These are phyloP conservation scores for Chrysodeixis includens DNA, from an alignment of 2,888 invertebrate genomes.

Conservation along the genomic window DNA sequence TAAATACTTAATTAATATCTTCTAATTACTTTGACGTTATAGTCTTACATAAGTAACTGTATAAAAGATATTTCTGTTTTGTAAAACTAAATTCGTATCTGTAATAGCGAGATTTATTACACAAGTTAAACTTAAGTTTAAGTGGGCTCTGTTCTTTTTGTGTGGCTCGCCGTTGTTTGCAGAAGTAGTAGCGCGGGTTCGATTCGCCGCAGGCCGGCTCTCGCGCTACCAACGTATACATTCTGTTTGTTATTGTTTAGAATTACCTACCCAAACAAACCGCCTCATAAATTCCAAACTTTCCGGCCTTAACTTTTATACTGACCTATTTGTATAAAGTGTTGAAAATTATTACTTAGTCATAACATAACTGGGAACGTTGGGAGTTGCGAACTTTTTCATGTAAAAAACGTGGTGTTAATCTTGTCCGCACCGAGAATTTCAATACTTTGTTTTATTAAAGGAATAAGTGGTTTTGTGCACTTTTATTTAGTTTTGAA, in stretches of 20 bases:
- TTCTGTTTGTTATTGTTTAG: constrained; percentile 83
- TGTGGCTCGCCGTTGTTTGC: constrained; percentile 58
- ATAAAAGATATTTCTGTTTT: too few species aligned
- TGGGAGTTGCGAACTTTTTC: constrained; percentile 51
- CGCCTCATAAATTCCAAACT: constrained; percentile 79
- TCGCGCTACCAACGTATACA: constrained; percentile 63
- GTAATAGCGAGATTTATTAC: neutral
- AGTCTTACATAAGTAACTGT: too few species aligned
- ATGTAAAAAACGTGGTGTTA: constrained; percentile 58
- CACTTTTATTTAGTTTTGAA: neutral
- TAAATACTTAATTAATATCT: too few species aligned
- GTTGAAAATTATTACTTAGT: constrained; percentile 69
- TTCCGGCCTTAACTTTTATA: constrained; percentile 75
- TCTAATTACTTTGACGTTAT: too few species aligned
- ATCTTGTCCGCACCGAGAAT: constrained; percentile 48
- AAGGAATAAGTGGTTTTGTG: neutral
- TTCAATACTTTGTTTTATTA: constrained; percentile 39
- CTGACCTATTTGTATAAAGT: constrained; percentile 73
- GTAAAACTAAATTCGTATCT: neutral
- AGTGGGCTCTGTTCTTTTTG: constrained; percentile 18
- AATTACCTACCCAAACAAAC: constrained; percentile 80
- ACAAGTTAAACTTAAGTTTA: neutral
- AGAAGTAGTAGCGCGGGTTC: constrained; percentile 58
- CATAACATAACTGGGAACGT: constrained; percentile 58
- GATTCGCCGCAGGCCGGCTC: constrained; percentile 59